phyloP scores from a whole-genome alignment of 2,113 vertebrate genomes.

The Vulpes ferrilata region DNA sequence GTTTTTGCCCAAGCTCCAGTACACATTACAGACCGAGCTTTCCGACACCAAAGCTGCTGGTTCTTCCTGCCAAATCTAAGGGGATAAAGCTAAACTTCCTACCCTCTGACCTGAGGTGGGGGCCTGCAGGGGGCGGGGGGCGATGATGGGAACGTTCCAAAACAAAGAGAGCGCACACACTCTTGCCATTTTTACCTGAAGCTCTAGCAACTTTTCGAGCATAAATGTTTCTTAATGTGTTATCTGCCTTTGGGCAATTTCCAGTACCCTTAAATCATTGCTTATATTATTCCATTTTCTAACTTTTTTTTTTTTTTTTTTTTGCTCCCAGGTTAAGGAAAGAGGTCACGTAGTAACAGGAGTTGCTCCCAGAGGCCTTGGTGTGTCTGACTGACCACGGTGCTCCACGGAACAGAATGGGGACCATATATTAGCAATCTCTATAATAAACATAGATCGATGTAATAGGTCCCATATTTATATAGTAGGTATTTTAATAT shows the following conservation, averaged over 20 bases:
- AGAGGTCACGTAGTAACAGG: background rate
- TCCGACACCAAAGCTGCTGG: background rate
- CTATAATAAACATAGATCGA: background rate
- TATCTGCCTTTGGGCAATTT: background rate
- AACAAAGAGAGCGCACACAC: background rate
- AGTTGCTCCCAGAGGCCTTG: background rate
- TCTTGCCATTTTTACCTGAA: background rate
- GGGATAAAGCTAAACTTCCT: background rate
- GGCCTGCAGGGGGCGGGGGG: fast-evolving
- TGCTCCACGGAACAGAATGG: background rate
- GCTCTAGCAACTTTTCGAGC: background rate
- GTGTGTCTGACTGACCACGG: background rate
- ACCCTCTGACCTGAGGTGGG: background rate
- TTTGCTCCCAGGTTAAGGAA: background rate
- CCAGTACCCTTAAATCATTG: background rate
- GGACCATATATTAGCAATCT: background rate
- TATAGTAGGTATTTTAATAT: no score
- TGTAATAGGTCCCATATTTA: background rate
- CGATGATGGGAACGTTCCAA: background rate
- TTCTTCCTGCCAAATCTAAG: background rate
- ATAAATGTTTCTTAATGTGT: background rate
- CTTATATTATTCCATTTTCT: background rate
- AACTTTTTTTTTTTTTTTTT: no score
- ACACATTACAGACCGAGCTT: background rate
- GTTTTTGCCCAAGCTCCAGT: background rate